phyloP scores from a whole-genome alignment of 2,888 invertebrate genomes.

The Epinotia brunnichana region DNA sequence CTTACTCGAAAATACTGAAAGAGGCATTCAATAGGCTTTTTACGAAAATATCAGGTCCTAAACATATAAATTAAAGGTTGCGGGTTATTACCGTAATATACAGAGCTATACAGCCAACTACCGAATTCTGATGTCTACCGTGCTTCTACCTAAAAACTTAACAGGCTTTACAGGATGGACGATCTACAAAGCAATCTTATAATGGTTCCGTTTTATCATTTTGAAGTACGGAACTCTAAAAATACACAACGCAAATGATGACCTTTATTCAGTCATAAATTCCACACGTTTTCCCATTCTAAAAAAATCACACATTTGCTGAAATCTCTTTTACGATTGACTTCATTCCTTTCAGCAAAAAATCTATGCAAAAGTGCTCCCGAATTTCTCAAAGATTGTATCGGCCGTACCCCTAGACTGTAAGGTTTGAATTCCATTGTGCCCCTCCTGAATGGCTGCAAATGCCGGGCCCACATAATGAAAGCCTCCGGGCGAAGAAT shows the following conservation, averaged over 20 bases:
- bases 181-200: too few species aligned
- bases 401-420: slow-evolving; percentile 35
- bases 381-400: slow-evolving; percentile 38
- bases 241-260: slow-evolving; percentile 12
- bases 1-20: too few species aligned
- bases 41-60: too few species aligned
- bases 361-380: slow-evolving; percentile 36
- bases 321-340: slow-evolving; percentile 43
- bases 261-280: slow-evolving; percentile 34
- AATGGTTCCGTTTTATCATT: neutral
- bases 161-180: neutral
- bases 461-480: slow-evolving; percentile 37
- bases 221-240: neutral
- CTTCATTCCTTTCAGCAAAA: slow-evolving; percentile 44
- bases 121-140: too few species aligned
- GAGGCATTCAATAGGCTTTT: too few species aligned
- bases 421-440: slow-evolving; percentile 43
- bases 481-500: slow-evolving; percentile 48
- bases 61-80: too few species aligned
- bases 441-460: slow-evolving; percentile 38
- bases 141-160: neutral
- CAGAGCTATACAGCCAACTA: too few species aligned
- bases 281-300: slow-evolving; percentile 24
- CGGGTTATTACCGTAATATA: too few species aligned
- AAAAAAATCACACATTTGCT: slow-evolving; percentile 43